A percentile compares a stretch with the other conserved stretches of the same genome.
Conservation (phyloP, 2,888 invertebrate species). For the Apamea epomidion region DNA sequence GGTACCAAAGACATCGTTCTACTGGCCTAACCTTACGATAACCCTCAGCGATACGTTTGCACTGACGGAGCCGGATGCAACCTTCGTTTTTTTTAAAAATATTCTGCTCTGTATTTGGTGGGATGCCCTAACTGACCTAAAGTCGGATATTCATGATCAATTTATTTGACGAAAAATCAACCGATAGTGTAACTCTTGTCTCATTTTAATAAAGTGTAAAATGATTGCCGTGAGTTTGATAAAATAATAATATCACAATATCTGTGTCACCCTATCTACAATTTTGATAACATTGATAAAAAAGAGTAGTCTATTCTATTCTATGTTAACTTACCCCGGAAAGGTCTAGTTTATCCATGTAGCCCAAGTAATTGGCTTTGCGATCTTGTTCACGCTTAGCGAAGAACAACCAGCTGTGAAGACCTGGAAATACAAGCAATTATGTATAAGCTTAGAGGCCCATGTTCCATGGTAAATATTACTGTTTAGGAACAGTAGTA, state of each 20-base stretch:
- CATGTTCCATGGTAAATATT: background rate
- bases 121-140: background rate
- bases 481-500: background rate
- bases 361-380: slow-evolving; percentile 94
- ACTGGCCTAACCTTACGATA: slow-evolving; percentile 39
- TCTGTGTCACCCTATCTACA: background rate
- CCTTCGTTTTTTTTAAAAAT: background rate
- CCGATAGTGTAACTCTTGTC: too few species aligned
- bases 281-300: background rate
- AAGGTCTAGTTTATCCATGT: slow-evolving; percentile 93
- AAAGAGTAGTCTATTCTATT: background rate
- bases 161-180: too few species aligned
- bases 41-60: slow-evolving; percentile 8
- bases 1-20: background rate
- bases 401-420: slow-evolving; percentile 98
- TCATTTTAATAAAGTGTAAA: too few species aligned
- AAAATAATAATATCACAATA: background rate
- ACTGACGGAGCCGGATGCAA: background rate
- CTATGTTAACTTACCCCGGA: slow-evolving; percentile 91
- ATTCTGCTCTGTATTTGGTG: background rate
- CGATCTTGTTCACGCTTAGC: slow-evolving; percentile 93
- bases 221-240: too few species aligned
- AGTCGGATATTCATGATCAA: background rate
- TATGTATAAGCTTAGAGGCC: background rate
- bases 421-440: slow-evolving; percentile 87